Conservation (phyloP, 2,797 vertebrate genomes). For the Anisognathus igniventris region DNA sequence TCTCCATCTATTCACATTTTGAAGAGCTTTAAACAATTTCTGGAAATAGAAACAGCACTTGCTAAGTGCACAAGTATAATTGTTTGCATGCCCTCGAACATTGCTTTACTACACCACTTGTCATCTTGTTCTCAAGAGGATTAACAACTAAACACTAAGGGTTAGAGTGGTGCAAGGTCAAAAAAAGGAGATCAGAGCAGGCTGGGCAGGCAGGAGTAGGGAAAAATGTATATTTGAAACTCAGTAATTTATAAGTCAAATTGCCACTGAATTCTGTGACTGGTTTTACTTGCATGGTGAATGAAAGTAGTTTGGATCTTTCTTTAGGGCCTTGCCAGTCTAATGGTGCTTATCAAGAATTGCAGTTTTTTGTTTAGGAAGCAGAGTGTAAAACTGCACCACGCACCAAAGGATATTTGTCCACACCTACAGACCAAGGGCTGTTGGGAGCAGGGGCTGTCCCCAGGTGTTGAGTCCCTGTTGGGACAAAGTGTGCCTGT, state of each 20-base stretch:
- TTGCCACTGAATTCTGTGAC: not conserved
- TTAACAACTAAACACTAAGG: slow-evolving; percentile 25
- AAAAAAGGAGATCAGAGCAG: slow-evolving; percentile 13
- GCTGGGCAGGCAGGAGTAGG: not conserved
- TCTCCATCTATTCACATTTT: slow-evolving; percentile 31
- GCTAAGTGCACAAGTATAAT: slow-evolving; percentile 29
- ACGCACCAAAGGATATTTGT: not conserved
- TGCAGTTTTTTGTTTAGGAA: not conserved
- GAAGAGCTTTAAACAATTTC: slow-evolving; percentile 56
- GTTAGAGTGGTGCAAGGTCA: slow-evolving; percentile 43
- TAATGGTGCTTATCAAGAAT: not conserved
- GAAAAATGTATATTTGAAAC: slow-evolving; percentile 28
- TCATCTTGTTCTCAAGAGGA: slow-evolving; percentile 53
- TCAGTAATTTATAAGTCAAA: not conserved
- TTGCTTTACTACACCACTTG: slow-evolving; percentile 40
- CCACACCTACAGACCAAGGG: not conserved
- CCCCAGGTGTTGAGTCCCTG: not conserved
- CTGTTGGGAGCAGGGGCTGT: not conserved
- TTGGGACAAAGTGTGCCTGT: not conserved
- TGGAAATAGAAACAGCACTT: slow-evolving; percentile 53
- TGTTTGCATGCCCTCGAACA: slow-evolving; percentile 51
- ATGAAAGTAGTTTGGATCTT: not conserved
- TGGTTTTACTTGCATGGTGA: not conserved
- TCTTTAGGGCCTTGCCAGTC: not conserved
- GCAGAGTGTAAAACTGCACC: not conserved